Evolutionary conservation across 2,797 vertebrate genomes (phyloP).

Genomic region (Sardinella longiceps): DNA sequence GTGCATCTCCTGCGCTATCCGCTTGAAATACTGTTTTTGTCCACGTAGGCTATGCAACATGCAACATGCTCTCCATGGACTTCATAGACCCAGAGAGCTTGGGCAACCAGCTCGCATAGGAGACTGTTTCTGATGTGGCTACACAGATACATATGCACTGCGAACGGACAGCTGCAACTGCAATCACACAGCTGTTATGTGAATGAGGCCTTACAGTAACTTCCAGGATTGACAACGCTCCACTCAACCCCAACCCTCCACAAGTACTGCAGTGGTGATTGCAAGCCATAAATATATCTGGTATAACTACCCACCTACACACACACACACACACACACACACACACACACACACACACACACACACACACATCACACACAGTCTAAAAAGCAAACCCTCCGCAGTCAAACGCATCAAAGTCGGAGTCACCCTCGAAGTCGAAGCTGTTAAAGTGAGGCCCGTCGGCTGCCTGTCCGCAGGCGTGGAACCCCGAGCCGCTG

Average conservation of each 20-base stretch:
- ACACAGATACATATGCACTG: no score
- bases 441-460: conserved; percentile 78
- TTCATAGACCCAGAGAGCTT: no score
- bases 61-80: no score
- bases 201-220: not conserved
- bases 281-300: not conserved
- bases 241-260: not conserved
- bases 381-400: conserved; percentile 81
- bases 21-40: no score
- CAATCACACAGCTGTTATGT: no score
- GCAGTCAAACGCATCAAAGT: conserved; percentile 83
- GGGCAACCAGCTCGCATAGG: no score
- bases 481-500: conserved; percentile 62
- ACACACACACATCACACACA: not conserved
- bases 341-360: conserved; percentile 27
- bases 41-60: no score
- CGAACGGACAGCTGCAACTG: no score
- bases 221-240: not conserved
- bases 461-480: conserved; percentile 75
- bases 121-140: no score
- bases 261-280: not conserved
- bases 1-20: no score
- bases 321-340: conserved; percentile 6
- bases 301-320: not conserved
- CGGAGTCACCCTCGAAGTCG: conserved; percentile 81